These are phyloP conservation scores for Fopius arisanus DNA, from an alignment of 1,140 invertebrate genomes.

Conservation along the genomic window DNA sequence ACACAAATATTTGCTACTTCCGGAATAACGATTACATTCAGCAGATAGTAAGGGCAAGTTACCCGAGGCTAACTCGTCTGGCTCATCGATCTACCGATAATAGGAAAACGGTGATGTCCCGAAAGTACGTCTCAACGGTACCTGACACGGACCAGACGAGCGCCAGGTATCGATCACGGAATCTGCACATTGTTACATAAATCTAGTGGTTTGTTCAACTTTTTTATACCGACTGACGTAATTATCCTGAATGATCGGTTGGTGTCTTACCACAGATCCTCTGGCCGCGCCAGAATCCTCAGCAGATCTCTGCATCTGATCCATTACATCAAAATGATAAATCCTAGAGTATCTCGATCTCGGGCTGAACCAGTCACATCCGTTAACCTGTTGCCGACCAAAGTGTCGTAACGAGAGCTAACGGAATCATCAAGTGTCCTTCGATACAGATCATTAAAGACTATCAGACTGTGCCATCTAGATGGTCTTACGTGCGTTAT, in stretches of 20 bases:
- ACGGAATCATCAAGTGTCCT: not conserved
- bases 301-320: constrained; percentile 44
- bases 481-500: not conserved
- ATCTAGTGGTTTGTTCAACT: not conserved
- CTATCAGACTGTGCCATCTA: not conserved
- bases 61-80: constrained; percentile 6
- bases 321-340: constrained; percentile 41
- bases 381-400: constrained; percentile 57
- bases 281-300: constrained; percentile 41
- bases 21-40: not conserved
- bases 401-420: not conserved
- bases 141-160: constrained; percentile 57
- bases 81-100: constrained; percentile 52
- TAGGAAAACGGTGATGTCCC: constrained; percentile 48
- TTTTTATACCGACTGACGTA: not conserved
- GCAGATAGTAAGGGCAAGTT: not conserved
- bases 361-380: constrained; percentile 40
- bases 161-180: constrained; percentile 53
- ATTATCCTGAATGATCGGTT: not conserved
- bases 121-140: constrained; percentile 47
- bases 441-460: not conserved
- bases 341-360: constrained; percentile 29
- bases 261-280: constrained; percentile 50
- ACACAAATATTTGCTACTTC: constrained; percentile 28
- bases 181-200: constrained; percentile 4